Base-by-base conservation (phyloP, 2,888 invertebrate species). In the Orchestes rusci region DNA sequence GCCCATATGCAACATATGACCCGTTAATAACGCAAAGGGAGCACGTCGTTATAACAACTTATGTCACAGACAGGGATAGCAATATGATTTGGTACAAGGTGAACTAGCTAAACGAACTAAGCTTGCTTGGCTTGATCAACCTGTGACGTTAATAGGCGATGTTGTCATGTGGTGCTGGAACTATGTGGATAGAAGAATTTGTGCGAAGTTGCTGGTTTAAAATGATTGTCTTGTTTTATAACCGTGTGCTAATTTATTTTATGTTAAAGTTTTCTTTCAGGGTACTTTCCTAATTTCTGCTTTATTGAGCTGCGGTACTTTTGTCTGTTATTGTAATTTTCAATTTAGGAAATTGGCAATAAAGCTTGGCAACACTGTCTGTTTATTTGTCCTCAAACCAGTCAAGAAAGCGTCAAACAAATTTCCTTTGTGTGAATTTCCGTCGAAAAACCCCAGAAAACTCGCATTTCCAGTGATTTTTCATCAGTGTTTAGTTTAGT, bases 341-440 rank as follows among this genome's bases (percentile, higher is more conserved):
- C n/a, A n/a, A n/a, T n/a, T n/a, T n/a, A n/a, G n/a, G n/a, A n/a
- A n/a, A n/a, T n/a, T n/a, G n/a, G n/a, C n/a, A n/a, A n/a, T n/a
- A n/a, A n/a, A n/a, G 10, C 16, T 44, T 48, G 48, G 37, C 48
- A 48, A 48, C 44, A 16, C 13, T 32, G 44, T 38, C 19, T 45
- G 44, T 48, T 48, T 44, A 48, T 45, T 40, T 48, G 33, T 45
- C 19, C 27, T 31, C 29, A 35, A 43, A 19, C 33, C 39, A n/a
- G 20, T 33, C 13, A 32, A 45, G 42, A 16, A 31, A 50, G 50
- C 45, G 45, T 46, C 43, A 45, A 45, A 45, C 46, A 43, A 37
- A 39, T 36, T 43, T 48, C 39, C 34, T 45, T 46, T 50, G 45
- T 50, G 39, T 34, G 5, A n/a, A 8, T 45, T 44, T 30, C 15